A percentile compares a stretch with the other conserved stretches of the same genome.
Conservation (phyloP, 2,797 vertebrate genomes). For the Ctenopoma kingsleyae region DNA sequence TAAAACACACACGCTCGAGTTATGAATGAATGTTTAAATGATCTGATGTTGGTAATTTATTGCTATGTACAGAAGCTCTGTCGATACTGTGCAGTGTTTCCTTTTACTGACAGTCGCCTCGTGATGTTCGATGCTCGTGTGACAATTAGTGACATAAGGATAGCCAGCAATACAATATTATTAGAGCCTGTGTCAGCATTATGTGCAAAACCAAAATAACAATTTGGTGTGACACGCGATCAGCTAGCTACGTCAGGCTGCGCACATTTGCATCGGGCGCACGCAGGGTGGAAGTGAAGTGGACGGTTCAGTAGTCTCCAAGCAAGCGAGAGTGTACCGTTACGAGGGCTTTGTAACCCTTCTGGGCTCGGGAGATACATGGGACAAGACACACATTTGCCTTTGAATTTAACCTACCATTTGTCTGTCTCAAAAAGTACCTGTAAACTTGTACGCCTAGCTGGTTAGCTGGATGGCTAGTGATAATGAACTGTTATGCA, state of each 20-base stretch:
- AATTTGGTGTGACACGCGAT: slow-evolving; percentile 35
- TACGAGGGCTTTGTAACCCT: slow-evolving; percentile 8
- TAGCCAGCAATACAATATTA: background rate
- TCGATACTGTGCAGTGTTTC: background rate
- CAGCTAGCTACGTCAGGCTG: slow-evolving; percentile 63
- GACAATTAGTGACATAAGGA: background rate
- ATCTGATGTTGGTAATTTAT: background rate
- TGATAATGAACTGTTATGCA: slow-evolving; percentile 56
- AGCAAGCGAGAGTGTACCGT: slow-evolving; percentile 20
- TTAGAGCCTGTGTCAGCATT: background rate
- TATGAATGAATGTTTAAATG: slow-evolving; percentile 10
- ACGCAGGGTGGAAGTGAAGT: slow-evolving; percentile 69
- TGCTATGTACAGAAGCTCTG: background rate
- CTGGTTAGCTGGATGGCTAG: slow-evolving; percentile 57
- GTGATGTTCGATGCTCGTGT: background rate
- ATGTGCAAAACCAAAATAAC: slow-evolving; percentile 42
- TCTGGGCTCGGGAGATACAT: slow-evolving; percentile 3
- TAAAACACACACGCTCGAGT: background rate
- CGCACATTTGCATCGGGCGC: slow-evolving; percentile 59
- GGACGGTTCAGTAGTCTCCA: slow-evolving; percentile 40
- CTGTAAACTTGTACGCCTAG: slow-evolving; percentile 60
- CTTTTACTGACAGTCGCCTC: background rate
- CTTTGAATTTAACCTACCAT: slow-evolving; percentile 6
- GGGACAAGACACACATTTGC: slow-evolving; percentile 12
- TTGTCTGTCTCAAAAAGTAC: slow-evolving; percentile 37